Evolutionary conservation across 2,797 vertebrate genomes (phyloP), one percentile per base, ranked within the genome.

Genomic region (Micromesistius poutassou): DNA sequence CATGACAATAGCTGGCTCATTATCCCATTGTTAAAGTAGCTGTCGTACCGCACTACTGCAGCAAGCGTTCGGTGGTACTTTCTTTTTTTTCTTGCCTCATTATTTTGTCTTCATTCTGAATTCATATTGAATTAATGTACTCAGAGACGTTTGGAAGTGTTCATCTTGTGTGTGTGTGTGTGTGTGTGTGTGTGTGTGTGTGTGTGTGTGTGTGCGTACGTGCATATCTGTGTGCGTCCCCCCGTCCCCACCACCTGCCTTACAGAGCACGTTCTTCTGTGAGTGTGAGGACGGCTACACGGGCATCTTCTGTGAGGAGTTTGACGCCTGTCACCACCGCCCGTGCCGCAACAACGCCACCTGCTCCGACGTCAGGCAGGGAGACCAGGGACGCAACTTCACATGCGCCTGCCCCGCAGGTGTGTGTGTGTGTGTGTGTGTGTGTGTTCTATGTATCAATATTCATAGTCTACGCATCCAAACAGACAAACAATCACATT

Each of bases 241-340:
- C 40, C 40, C 9, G 71, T 31, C 14, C 31, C 30, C 14, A 13
- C 22, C 13, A n/a, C 30, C 5, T 33, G 13, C 12, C 12, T 5
- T 7, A 31, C 80, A 99, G 97, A 94, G 93, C 83, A 96, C 94
- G 0, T 99, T 97, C 90, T 98, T 95, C 89, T 99, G 98, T 1
- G 90, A 94, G 81, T 99, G 98, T 0, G 95, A 96, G 55, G 93
- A 95, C 14, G 91, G 93, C 3, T 98, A 96, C 75, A 91, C 89
- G 4, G 98, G 98, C 1, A 92, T 95, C 72, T 94, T 95, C 90
- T 99, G 98, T 73, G 97, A 98, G 87, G 98, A 99, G 86, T 97
- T 96, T 25, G 95, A 99, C 0, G 98, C 97, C 50, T 99, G 98
- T 88, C 95, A 94, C 81, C 91, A 83, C 84, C 93, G 93, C 0